Conservation (phyloP, 2,888 invertebrate species). For the Teleiodes luculella region DNA sequence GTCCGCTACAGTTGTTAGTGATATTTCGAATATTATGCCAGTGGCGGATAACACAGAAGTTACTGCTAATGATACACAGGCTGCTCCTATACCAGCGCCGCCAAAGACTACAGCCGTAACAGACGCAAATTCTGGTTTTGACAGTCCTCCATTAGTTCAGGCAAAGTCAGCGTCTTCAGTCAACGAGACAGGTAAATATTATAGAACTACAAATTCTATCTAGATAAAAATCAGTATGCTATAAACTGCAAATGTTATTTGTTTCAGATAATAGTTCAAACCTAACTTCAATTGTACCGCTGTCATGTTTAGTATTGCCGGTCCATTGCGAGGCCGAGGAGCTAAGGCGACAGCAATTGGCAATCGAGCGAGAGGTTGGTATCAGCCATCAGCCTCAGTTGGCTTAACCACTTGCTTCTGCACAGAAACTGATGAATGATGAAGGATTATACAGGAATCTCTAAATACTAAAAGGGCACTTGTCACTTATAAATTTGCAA, state of each 20-base stretch:
- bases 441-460: no score
- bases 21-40: background rate
- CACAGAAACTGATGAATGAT: no score
- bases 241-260: background rate
- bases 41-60: background rate
- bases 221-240: no score
- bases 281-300: slow-evolving; percentile 28
- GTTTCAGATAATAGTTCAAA: slow-evolving; percentile 15
- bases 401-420: no score
- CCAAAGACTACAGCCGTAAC: slow-evolving; percentile 41
- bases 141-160: background rate
- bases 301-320: slow-evolving; percentile 37
- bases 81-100: slow-evolving; percentile 59
- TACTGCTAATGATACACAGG: slow-evolving; percentile 25
- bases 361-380: slow-evolving; percentile 66
- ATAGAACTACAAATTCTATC: background rate
- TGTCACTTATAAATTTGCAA: no score
- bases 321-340: slow-evolving; percentile 60
- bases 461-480: no score
- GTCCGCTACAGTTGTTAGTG: background rate
- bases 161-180: background rate
- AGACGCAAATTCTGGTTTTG: background rate
- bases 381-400: no score
- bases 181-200: background rate
- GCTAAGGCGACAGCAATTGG: slow-evolving; percentile 61